Evolutionary conservation across 2,113 vertebrate genomes (phyloP).

Genomic region (Mastomys natalensis): DNA sequence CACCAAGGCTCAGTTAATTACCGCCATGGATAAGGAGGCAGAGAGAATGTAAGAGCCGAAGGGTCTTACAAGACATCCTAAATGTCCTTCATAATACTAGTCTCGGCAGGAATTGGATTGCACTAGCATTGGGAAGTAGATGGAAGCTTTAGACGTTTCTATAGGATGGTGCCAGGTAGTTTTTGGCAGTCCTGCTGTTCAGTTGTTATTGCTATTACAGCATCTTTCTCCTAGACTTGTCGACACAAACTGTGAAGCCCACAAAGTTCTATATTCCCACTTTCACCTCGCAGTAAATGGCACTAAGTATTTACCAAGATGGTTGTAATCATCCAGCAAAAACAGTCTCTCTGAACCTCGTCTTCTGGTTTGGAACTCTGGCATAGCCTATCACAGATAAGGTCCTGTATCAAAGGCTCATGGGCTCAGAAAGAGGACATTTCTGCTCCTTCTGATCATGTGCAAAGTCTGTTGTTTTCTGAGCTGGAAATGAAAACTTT

Average conservation of each 20-base stretch:
- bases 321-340: slow-evolving; percentile 13
- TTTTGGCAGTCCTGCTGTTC: background rate
- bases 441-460: background rate
- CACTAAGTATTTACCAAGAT: slow-evolving; percentile 25
- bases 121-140: background rate
- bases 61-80: background rate
- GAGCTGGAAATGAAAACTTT: slow-evolving; percentile 21
- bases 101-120: background rate
- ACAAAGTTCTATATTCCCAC: background rate
- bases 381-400: background rate
- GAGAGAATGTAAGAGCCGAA: background rate
- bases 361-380: background rate
- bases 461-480: slow-evolving; percentile 20
- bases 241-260: background rate
- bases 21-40: background rate
- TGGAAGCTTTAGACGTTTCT: background rate
- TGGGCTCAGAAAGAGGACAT: background rate
- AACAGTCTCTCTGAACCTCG: background rate
- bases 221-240: slow-evolving; percentile 11
- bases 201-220: background rate
- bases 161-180: background rate
- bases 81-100: background rate
- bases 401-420: background rate
- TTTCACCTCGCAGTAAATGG: slow-evolving; percentile 12
- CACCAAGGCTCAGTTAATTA: background rate